Conservation (phyloP, 1,140 invertebrate genomes). For the Bombus pascuorum region DNA sequence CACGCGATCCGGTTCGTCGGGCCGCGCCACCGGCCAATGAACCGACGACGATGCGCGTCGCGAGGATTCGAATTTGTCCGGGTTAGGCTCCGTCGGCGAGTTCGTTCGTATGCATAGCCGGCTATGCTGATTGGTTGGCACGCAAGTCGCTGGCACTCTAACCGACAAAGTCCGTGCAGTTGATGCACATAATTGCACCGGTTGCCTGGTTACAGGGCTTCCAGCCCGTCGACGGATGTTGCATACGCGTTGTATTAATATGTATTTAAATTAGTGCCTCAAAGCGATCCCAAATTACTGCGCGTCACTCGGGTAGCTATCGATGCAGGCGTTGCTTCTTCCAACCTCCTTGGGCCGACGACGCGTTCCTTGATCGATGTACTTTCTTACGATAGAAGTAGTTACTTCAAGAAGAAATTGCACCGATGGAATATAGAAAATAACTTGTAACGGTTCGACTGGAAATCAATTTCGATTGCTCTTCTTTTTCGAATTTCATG, state of each 20-base stretch:
- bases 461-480: background rate
- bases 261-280: conserved; percentile 79
- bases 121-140: conserved; percentile 63
- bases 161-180: conserved; percentile 46
- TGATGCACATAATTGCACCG: background rate
- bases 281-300: conserved; percentile 75
- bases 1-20: conserved; percentile 3
- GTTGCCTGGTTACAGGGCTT: background rate
- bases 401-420: background rate
- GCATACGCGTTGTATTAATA: conserved; percentile 77
- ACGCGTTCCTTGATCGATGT: background rate
- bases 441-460: background rate
- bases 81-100: conserved; percentile 41
- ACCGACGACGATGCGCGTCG: conserved; percentile 42
- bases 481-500: background rate
- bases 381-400: background rate
- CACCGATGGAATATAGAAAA: background rate
- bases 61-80: conserved; percentile 51
- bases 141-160: conserved; percentile 50
- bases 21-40: conserved; percentile 18
- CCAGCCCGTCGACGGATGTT: conserved; percentile 59
- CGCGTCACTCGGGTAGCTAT: conserved; percentile 36
- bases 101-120: conserved; percentile 67
- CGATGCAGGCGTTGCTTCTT: background rate
- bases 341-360: background rate